A percentile compares a stretch with the other conserved stretches of the same genome.
phyloP scores from a whole-genome alignment of 2,888 invertebrate species.

The Villa cingulata region DNA sequence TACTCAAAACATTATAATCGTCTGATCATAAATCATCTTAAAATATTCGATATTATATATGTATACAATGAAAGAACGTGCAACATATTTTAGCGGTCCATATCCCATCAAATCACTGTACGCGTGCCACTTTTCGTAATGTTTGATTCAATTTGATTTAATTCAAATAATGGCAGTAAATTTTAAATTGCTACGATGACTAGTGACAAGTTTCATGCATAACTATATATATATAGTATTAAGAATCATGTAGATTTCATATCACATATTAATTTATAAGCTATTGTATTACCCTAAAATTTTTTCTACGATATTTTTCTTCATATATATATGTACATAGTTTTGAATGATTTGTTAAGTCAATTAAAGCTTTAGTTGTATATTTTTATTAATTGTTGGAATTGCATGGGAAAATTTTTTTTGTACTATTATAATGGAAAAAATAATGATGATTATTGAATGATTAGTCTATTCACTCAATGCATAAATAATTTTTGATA shows the following conservation, averaged over 20 bases:
- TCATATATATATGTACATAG: no score
- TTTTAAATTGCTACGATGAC: no score
- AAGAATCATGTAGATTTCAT: no score
- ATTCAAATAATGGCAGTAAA: no score
- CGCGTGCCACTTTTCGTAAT: background rate
- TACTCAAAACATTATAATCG: background rate
- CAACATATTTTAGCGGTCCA: background rate
- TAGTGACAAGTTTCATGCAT: no score
- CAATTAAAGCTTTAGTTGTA: slow-evolving; percentile 6
- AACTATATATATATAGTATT: no score
- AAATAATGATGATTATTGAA: background rate
- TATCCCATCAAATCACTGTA: background rate
- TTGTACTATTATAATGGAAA: background rate
- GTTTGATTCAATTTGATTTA: no score
- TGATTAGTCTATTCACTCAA: slow-evolving; percentile 10
- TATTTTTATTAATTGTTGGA: slow-evolving; percentile 7
- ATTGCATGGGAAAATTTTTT: slow-evolving; percentile 7
- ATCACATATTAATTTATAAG: no score
- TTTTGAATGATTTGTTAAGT: background rate
- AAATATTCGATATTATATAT: no score
- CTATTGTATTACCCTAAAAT: no score
- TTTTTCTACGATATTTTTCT: no score
- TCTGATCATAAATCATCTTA: background rate
- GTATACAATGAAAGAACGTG: background rate
- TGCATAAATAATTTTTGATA: slow-evolving; percentile 10